Evolutionary conservation across 2,797 vertebrate genomes (phyloP).

Genomic region (Vespertilio murinus): DNA sequence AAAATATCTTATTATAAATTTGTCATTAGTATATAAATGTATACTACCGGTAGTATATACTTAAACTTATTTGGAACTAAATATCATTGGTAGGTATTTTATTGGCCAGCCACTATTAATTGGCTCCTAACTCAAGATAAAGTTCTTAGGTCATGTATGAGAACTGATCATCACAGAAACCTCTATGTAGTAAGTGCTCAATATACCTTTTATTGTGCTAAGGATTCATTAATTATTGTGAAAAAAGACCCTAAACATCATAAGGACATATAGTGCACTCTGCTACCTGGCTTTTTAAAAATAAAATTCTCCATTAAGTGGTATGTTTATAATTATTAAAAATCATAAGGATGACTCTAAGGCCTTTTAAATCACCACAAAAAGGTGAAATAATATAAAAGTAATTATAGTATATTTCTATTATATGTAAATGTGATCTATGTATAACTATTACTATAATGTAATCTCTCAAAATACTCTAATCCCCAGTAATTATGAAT

Average conservation of each 20-base stretch:
- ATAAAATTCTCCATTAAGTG: neutral
- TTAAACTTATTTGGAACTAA: conserved; percentile 4
- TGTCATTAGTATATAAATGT: conserved; percentile 5
- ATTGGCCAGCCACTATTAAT: neutral
- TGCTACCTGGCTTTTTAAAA: neutral
- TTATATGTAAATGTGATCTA: neutral
- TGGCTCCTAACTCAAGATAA: neutral
- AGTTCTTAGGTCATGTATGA: neutral
- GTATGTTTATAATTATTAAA: neutral
- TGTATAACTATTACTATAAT: conserved; percentile 8
- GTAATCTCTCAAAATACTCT: neutral
- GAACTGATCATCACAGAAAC: conserved; percentile 8
- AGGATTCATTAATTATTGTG: conserved; percentile 17
- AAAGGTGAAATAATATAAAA: neutral
- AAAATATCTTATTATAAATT: conserved; percentile 17
- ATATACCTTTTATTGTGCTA: neutral
- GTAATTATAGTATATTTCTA: neutral
- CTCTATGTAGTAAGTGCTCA: neutral
- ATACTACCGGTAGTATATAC: neutral
- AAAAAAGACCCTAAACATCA: neutral
- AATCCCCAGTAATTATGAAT: neutral
- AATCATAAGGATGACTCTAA: neutral
- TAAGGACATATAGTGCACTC: neutral
- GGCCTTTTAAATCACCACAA: neutral
- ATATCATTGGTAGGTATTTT: neutral